These are phyloP conservation scores for Chroicocephalus ridibundus DNA, from an alignment of 2,113 vertebrate species.

Conservation along the genomic window DNA sequence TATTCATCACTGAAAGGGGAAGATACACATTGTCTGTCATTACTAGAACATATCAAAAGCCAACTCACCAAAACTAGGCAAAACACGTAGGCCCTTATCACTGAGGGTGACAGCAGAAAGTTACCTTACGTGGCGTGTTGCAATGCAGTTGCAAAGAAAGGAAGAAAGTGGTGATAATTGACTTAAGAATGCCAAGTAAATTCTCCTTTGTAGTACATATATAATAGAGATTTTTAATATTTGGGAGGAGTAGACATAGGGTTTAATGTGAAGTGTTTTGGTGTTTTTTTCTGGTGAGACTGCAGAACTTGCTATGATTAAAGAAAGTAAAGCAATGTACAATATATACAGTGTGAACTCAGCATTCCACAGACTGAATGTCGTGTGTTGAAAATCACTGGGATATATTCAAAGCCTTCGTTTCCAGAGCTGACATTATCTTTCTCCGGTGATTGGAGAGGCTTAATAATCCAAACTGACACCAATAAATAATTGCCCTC, in stretches of 20 bases:
- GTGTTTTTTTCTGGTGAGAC: not conserved
- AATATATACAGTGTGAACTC: not conserved
- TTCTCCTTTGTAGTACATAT: not conserved
- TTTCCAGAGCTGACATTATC: not conserved
- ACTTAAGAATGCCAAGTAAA: not conserved
- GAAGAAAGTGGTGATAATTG: not conserved
- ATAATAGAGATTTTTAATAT: not conserved
- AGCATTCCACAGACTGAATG: not conserved
- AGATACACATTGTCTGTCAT: not conserved
- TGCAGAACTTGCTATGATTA: not conserved
- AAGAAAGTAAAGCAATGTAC: not conserved
- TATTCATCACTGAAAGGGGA: not conserved
- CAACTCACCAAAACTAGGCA: not conserved
- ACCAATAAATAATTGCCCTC: not conserved
- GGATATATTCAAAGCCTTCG: not conserved
- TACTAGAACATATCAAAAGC: not conserved
- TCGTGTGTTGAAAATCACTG: not conserved
- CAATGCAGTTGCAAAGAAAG: not conserved
- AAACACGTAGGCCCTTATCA: not conserved
- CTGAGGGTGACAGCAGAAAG: not conserved
- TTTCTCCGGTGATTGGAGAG: not conserved
- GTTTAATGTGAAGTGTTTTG: not conserved
- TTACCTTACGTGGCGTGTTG: not conserved
- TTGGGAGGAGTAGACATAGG: not conserved
- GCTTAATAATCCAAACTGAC: not conserved